phyloP scores from a whole-genome alignment of 2,888 invertebrate genomes.

The Synergus japonicus region DNA sequence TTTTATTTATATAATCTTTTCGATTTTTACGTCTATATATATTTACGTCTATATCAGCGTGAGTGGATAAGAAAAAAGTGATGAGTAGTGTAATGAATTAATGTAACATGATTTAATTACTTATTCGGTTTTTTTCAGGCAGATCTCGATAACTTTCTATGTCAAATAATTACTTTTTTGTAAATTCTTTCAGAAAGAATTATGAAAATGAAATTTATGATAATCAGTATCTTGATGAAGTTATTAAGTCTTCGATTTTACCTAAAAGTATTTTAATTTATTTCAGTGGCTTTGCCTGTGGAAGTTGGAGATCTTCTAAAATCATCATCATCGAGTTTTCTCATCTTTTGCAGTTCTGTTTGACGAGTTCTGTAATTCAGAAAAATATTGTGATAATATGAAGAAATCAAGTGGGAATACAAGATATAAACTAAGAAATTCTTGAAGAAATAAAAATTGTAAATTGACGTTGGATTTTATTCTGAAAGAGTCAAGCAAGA shows the following conservation, averaged over 20 bases:
- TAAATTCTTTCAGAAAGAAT: not conserved
- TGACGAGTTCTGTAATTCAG: slow-evolving; percentile 59
- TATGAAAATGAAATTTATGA: not conserved
- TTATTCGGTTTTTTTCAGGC: not conserved
- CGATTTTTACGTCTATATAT: not conserved
- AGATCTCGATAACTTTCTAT: not conserved
- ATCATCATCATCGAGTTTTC: slow-evolving; percentile 68
- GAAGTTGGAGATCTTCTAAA: slow-evolving; percentile 61
- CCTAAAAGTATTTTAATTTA: slow-evolving; percentile 58
- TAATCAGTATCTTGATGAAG: not conserved
- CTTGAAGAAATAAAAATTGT: not conserved
- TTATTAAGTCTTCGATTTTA: not conserved
- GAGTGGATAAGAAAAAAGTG: not conserved
- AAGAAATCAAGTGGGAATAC: not conserved
- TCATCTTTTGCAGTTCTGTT: slow-evolving; percentile 67
- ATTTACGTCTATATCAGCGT: not conserved
- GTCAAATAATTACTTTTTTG: not conserved
- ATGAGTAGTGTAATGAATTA: not conserved
- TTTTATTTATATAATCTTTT: not conserved
- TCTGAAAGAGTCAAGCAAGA: not conserved
- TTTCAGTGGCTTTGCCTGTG: slow-evolving; percentile 64
- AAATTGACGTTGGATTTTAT: not conserved
- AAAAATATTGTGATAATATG: slow-evolving; percentile 18
- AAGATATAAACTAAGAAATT: slow-evolving; percentile 1
- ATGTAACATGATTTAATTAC: not conserved